phyloP scores from a whole-genome alignment of 2,113 vertebrate genomes.

The Catharus minimus region DNA sequence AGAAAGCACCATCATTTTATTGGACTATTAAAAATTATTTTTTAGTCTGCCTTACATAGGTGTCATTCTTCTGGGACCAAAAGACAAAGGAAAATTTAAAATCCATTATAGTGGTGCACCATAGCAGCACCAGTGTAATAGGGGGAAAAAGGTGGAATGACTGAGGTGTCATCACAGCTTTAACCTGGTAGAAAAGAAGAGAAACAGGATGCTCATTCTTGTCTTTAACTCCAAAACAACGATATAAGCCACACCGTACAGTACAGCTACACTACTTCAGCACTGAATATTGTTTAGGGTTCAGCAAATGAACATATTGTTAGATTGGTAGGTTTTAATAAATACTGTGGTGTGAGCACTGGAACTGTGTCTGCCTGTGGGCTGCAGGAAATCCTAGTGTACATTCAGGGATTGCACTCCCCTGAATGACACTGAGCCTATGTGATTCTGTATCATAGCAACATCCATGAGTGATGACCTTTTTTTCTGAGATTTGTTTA shows the following conservation, averaged over 20 bases:
- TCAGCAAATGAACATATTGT: not conserved
- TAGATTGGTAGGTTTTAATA: not conserved
- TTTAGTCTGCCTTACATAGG: not conserved
- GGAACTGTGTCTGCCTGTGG: not conserved
- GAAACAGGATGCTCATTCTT: not conserved
- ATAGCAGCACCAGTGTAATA: fast-evolving
- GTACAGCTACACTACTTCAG: not conserved
- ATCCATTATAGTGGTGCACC: not conserved
- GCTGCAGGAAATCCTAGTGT: not conserved
- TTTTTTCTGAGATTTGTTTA: constrained; percentile 8
- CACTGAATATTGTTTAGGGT: not conserved
- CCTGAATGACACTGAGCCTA: not conserved
- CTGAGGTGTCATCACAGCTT: not conserved
- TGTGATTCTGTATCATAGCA: not conserved
- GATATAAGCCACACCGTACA: not conserved
- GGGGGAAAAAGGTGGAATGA: too few relatives aligned
- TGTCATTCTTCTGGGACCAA: not conserved
- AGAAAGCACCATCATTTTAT: not conserved
- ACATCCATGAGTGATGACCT: not conserved
- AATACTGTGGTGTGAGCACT: fast-evolving
- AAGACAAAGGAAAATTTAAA: not conserved
- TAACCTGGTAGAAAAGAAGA: not conserved
- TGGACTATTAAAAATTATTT: not conserved
- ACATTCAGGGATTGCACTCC: not conserved
- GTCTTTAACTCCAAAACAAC: not conserved